Evolutionary conservation across 2,113 vertebrate genomes (phyloP).

Genomic region (Meriones unguiculatus): DNA sequence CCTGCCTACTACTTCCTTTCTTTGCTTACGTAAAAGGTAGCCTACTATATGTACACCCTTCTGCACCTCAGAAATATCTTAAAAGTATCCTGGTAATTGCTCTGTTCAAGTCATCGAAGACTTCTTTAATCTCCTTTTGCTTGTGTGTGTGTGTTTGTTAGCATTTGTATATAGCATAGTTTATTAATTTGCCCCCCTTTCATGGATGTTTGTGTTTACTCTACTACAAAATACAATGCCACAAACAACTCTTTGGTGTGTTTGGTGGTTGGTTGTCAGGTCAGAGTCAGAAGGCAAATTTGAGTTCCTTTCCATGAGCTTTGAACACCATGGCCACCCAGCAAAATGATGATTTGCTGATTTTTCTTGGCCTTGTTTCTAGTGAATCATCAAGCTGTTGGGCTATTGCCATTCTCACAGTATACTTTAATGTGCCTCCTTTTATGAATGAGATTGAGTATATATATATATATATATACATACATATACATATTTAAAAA

Average conservation of each 20-base stretch:
- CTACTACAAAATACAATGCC: neutral
- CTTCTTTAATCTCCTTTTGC: constrained; percentile 21
- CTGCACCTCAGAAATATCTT: neutral
- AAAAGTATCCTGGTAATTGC: neutral
- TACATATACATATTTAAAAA: neutral
- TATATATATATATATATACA: neutral
- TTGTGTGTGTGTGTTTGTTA: neutral
- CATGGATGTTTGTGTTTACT: neutral
- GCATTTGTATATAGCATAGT: neutral
- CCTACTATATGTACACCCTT: neutral
- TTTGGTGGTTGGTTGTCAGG: neutral
- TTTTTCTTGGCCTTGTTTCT: neutral
- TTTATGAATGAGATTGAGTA: constrained; percentile 3
- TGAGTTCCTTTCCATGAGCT: neutral
- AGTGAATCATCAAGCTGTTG: neutral
- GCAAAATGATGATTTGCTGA: neutral
- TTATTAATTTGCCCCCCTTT: constrained; percentile 4
- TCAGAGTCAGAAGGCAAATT: constrained; percentile 9
- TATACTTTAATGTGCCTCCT: neutral
- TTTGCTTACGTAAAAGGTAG: neutral
- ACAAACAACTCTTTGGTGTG: neutral
- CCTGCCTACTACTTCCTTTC: neutral
- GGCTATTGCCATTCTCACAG: neutral
- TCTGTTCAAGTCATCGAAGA: neutral
- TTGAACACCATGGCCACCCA: neutral